These are phyloP conservation scores for Sorex araneus DNA, from an alignment of 2,113 vertebrate genomes.

Conservation along the genomic window DNA sequence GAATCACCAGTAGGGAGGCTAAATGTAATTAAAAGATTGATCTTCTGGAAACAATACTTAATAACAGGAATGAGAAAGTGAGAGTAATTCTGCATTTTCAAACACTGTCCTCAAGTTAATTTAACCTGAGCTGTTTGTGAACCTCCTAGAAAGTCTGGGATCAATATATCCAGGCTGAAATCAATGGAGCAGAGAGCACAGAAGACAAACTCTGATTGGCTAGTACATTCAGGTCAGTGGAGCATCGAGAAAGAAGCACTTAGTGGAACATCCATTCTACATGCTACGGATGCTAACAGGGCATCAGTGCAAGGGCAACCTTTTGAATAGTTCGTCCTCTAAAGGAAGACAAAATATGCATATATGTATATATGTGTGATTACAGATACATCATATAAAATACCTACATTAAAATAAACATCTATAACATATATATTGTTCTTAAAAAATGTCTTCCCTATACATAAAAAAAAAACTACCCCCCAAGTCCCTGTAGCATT, in stretches of 20 bases:
- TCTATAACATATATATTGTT: background rate
- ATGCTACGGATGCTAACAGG: background rate
- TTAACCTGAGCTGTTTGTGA: constrained; percentile 78
- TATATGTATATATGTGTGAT: background rate
- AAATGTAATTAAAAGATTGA: constrained; percentile 82
- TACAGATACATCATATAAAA: background rate
- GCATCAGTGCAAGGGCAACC: background rate
- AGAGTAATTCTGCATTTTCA: constrained; percentile 79
- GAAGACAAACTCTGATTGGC: constrained; percentile 56
- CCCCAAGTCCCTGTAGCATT: background rate
- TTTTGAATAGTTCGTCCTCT: constrained; percentile 1
- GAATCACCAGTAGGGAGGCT: constrained; percentile 38
- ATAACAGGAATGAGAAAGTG: constrained; percentile 66
- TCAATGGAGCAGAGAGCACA: constrained; percentile 45
- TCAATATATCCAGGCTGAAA: constrained; percentile 68
- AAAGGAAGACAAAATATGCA: background rate
- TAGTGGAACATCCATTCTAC: background rate
- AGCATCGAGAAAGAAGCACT: background rate
- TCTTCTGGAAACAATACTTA: constrained; percentile 82
- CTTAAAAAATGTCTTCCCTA: background rate
- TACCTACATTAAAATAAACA: background rate
- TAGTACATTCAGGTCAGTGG: constrained; percentile 39
- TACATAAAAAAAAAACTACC: constrained; percentile 33
- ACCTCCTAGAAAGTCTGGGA: constrained; percentile 67
- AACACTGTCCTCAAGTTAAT: constrained; percentile 78